These are phyloP conservation scores for Thymelicus lineola DNA, from an alignment of 2,888 invertebrate species.

Conservation along the genomic window DNA sequence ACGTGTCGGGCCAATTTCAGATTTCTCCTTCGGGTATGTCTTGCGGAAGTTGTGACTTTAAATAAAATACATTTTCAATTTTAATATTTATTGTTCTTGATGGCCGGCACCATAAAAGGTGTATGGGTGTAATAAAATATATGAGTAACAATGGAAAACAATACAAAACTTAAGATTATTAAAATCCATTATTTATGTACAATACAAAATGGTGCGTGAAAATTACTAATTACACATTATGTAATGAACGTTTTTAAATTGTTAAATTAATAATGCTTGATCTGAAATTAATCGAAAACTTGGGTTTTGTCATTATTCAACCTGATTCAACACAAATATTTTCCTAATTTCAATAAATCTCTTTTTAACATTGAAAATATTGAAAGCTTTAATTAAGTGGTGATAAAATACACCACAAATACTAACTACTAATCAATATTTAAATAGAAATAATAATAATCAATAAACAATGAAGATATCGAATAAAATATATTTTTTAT, in stretches of 20 bases:
- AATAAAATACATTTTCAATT: conserved; percentile 48
- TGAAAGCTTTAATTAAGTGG: too few species aligned
- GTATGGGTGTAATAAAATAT: conserved; percentile 44
- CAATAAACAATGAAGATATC: too few species aligned
- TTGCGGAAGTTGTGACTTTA: conserved; percentile 7
- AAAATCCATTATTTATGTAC: conserved; percentile 41
- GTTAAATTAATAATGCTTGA: not conserved
- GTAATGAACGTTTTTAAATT: not conserved
- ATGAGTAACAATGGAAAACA: conserved; percentile 26
- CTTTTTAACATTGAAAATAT: too few species aligned
- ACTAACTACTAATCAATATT: too few species aligned
- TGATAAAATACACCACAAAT: too few species aligned
- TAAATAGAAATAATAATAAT: too few species aligned
- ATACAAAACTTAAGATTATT: conserved; percentile 33
- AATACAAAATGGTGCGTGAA: conserved; percentile 5
- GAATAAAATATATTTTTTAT: too few species aligned
- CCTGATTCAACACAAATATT: too few species aligned
- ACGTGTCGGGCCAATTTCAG: too few species aligned
- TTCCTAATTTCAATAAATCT: too few species aligned
- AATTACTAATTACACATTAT: too few species aligned
- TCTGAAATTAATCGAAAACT: not conserved
- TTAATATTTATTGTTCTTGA: conserved; percentile 59
- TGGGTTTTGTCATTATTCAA: not conserved
- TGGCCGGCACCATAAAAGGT: conserved; percentile 58
- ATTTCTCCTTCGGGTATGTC: too few species aligned